These are phyloP conservation scores for Drosophila pachea DNA, from an alignment of 1,140 invertebrate species.

Conservation along the genomic window DNA sequence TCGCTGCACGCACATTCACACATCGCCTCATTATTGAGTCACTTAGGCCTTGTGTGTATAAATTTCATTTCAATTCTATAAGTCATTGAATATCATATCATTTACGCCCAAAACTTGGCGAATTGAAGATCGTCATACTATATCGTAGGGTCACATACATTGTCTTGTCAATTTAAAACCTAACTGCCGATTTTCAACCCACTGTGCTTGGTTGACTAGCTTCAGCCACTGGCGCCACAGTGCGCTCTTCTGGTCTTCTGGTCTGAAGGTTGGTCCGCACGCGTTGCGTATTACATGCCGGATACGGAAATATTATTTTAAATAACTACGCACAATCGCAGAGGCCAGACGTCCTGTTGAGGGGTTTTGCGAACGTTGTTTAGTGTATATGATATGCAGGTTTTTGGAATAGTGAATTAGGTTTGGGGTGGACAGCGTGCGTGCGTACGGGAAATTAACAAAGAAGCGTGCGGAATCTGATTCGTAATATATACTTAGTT, in stretches of 20 bases:
- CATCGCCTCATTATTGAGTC: not conserved
- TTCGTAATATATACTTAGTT: constrained; percentile 66
- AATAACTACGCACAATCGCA: constrained; percentile 59
- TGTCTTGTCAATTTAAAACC: too few species aligned
- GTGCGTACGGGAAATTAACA: constrained; percentile 75
- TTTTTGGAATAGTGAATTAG: not conserved
- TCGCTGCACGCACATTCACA: constrained; percentile 1
- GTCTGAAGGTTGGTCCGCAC: constrained; percentile 29
- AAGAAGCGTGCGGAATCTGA: constrained; percentile 68
- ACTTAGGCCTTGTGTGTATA: not conserved
- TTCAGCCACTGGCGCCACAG: not conserved
- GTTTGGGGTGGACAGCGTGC: constrained; percentile 40
- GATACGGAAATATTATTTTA: constrained; percentile 75
- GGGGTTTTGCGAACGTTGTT: too few species aligned
- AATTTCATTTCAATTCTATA: not conserved
- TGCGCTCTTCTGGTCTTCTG: not conserved
- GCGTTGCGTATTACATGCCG: constrained; percentile 70
- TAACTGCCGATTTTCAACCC: too few species aligned
- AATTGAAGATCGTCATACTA: too few species aligned
- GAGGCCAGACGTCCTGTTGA: constrained; percentile 24
- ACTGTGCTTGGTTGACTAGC: not conserved
- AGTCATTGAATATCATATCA: not conserved
- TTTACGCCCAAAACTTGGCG: not conserved
- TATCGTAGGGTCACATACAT: too few species aligned
- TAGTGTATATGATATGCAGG: too few species aligned